Conservation (phyloP, 2,113 vertebrate species). For the Castor canadensis region DNA sequence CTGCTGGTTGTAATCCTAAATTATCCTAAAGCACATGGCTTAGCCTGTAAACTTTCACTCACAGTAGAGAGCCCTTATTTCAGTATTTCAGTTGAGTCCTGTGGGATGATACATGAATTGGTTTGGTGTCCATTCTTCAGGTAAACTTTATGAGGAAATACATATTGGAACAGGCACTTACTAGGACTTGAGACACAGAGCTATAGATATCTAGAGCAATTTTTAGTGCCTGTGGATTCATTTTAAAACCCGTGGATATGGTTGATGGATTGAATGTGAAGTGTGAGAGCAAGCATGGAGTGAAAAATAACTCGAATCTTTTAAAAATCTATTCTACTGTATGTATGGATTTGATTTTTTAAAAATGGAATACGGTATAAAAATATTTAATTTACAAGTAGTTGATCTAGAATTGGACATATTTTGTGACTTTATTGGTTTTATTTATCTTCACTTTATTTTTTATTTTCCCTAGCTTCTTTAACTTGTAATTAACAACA, state of each 20-base stretch:
- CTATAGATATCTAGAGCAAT: background rate
- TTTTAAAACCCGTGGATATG: constrained; percentile 24
- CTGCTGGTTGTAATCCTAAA: background rate
- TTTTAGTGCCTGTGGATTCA: constrained; percentile 30
- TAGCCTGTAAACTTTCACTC: background rate
- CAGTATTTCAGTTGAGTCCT: background rate
- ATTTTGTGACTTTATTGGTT: background rate
- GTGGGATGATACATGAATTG: background rate
- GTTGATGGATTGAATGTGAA: constrained; percentile 25
- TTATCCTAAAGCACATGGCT: background rate
- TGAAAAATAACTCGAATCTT: background rate
- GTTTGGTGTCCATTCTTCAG: background rate
- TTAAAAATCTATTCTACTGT: background rate
- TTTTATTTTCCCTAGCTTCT: fast-evolving
- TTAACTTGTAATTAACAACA: background rate
- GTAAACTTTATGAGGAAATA: background rate
- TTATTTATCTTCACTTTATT: background rate
- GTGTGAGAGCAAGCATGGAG: background rate
- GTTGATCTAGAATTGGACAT: background rate
- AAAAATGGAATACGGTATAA: background rate
- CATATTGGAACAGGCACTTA: constrained; percentile 5
- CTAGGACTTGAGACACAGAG: background rate
- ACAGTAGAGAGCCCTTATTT: background rate
- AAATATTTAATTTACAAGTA: background rate
- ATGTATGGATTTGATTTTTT: background rate